Base-by-base conservation (phyloP, 2,113 vertebrate species). In the Notarius lentiginosus region DNA sequence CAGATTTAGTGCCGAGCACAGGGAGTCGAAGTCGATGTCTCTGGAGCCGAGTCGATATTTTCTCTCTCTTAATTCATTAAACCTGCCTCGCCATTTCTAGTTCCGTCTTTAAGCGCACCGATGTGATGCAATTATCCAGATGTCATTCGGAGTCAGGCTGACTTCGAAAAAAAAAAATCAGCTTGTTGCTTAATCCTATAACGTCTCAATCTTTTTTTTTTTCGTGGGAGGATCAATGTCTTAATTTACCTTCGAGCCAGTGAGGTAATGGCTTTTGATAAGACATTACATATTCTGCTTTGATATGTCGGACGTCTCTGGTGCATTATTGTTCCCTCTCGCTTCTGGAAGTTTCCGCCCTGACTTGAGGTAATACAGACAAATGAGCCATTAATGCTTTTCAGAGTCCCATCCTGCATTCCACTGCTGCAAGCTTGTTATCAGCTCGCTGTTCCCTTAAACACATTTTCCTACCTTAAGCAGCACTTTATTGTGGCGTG, bases 401-500 rank as follows among this genome's bases (percentile, higher is more conserved):
- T 92, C 90, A 63, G 81, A 86, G 92, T 95, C 88, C 91, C 92
- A 82, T 93, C 87, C 92, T 91, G 91, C 93, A 94, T 94, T 93
- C 93, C 91, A 91, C 86, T 89, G 88, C 93, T 92, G 93, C 93
- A 93, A 61, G 85, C 84, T 53, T 84, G 87, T 94, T 94, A 92
- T 94, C 92, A 91, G 90, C 92, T 93, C 87, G 90, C 91, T 91
- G 91, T 86, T 81, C 82, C 86, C 86, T 92, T 92, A 94, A 94
- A 95, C 84, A 85, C 92, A 94, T 94, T 94, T 94, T 92, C 92
- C 90, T 27, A 92, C 89, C 92, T 95, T 94, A 94, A 94, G 93
- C 93, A 95, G 94, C 95, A 95, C 95, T 95, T 95, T 95, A 95
- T 95, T 95, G 94, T 94, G 95, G 94, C 86, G 91, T 95, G 94